Evolutionary conservation across 1,140 invertebrate genomes (phyloP).

Genomic region (Condylostylus longicornis): DNA sequence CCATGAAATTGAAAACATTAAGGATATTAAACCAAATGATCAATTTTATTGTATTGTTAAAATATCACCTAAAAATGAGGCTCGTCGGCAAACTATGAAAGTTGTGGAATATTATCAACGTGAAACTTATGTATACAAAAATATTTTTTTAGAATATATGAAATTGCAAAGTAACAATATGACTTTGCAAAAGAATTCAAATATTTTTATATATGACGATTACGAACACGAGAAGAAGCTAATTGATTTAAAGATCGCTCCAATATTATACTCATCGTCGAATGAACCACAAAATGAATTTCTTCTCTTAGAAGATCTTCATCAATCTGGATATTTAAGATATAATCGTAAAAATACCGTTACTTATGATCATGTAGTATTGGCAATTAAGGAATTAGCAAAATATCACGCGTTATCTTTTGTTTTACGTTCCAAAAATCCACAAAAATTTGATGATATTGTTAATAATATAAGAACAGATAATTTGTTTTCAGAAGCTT

Average conservation of each 20-base stretch:
- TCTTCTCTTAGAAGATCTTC: slow-evolving; percentile 18
- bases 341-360: slow-evolving; percentile 13
- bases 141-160: slow-evolving; percentile 12
- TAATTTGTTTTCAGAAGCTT: slow-evolving; percentile 14
- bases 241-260: slow-evolving; percentile 8
- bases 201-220: no score
- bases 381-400: slow-evolving; percentile 13
- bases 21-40: background rate
- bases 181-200: no score
- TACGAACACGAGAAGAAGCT: no score
- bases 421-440: slow-evolving; percentile 10
- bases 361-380: slow-evolving; percentile 14
- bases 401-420: slow-evolving; percentile 18
- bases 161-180: no score
- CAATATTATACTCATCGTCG: slow-evolving; percentile 9
- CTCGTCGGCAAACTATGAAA: slow-evolving; percentile 14
- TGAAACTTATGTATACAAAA: slow-evolving; percentile 17
- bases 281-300: slow-evolving; percentile 12
- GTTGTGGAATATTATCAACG: slow-evolving; percentile 16
- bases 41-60: slow-evolving; percentile 11
- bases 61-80: slow-evolving; percentile 17
- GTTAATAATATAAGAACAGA: slow-evolving; percentile 10
- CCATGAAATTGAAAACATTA: slow-evolving; percentile 7
- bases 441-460: slow-evolving; percentile 8
- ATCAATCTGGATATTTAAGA: slow-evolving; percentile 4